These are phyloP conservation scores for Bostrychus sinensis DNA, from an alignment of 2,113 vertebrate genomes.

Conservation along the genomic window DNA sequence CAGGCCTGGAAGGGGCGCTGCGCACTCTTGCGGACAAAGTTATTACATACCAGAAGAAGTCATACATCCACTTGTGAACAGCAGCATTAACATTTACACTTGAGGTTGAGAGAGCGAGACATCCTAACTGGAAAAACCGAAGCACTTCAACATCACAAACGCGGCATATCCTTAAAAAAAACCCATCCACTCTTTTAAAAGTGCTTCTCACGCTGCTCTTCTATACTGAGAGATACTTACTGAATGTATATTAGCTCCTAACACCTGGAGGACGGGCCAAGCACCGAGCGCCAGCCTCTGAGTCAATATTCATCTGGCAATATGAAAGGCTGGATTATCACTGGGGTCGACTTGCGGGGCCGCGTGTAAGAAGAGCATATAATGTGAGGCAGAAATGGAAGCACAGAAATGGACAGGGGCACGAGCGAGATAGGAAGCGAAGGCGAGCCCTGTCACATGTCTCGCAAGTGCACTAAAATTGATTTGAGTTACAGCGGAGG, in stretches of 20 bases:
- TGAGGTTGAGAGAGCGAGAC: background rate
- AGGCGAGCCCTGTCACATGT: slow-evolving; percentile 24
- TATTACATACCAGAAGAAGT: too few species aligned
- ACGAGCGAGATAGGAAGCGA: slow-evolving; percentile 27
- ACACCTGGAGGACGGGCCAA: slow-evolving; percentile 46
- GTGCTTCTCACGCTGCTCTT: slow-evolving; percentile 31
- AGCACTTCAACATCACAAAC: slow-evolving; percentile 1
- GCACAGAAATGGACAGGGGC: slow-evolving; percentile 20
- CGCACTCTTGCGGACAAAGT: too few species aligned
- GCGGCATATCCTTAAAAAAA: slow-evolving; percentile 16
- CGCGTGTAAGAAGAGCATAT: slow-evolving; percentile 41
- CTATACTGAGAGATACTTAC: slow-evolving; percentile 25
- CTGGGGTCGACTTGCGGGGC: slow-evolving; percentile 50
- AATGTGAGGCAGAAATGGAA: slow-evolving; percentile 32
- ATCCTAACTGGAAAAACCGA: background rate
- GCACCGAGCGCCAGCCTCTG: slow-evolving; percentile 46
- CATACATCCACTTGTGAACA: too few species aligned
- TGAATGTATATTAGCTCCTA: slow-evolving; percentile 55
- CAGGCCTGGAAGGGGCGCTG: too few species aligned
- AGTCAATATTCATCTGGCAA: slow-evolving; percentile 73
- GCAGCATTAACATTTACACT: background rate
- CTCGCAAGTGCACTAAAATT: slow-evolving; percentile 46
- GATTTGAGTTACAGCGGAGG: slow-evolving; percentile 50
- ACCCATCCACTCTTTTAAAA: slow-evolving; percentile 23
- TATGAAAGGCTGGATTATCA: slow-evolving; percentile 72